Conservation (phyloP, 2,113 vertebrate genomes). For the Rhinoderma darwinii region DNA sequence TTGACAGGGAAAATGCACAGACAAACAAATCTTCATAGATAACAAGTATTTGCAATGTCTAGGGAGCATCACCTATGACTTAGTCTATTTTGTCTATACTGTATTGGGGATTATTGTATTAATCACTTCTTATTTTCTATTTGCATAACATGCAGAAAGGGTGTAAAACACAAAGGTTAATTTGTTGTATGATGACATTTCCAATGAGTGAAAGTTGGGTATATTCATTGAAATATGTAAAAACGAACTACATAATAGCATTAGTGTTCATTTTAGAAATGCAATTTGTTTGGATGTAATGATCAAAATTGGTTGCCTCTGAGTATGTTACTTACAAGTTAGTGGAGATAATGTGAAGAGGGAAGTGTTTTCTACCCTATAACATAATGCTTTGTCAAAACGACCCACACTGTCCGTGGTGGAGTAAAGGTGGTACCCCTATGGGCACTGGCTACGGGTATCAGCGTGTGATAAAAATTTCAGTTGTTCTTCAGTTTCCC, state of each 20-base stretch:
- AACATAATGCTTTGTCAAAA: no score
- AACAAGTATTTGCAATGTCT: constrained; percentile 5
- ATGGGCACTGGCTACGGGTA: no score
- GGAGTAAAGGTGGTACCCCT: no score
- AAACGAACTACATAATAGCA: not conserved
- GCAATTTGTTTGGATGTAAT: not conserved
- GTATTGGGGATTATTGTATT: not conserved
- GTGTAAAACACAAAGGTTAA: not conserved
- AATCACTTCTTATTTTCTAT: not conserved
- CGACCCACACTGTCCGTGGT: no score
- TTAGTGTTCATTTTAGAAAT: not conserved
- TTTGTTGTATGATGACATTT: not conserved
- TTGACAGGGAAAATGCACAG: not conserved
- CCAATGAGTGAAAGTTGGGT: not conserved
- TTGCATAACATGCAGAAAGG: not conserved
- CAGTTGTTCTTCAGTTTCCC: no score
- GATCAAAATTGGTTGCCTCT: not conserved
- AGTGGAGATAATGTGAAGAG: no score
- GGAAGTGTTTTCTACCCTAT: no score
- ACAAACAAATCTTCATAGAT: not conserved
- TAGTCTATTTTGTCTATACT: constrained; percentile 10
- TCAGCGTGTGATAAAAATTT: no score
- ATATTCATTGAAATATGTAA: not conserved
- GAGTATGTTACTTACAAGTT: no score
- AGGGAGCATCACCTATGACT: not conserved